Evolutionary conservation across 2,113 vertebrate genomes (phyloP), one percentile per base, ranked within the genome.

Genomic region (Myotis yumanensis): DNA sequence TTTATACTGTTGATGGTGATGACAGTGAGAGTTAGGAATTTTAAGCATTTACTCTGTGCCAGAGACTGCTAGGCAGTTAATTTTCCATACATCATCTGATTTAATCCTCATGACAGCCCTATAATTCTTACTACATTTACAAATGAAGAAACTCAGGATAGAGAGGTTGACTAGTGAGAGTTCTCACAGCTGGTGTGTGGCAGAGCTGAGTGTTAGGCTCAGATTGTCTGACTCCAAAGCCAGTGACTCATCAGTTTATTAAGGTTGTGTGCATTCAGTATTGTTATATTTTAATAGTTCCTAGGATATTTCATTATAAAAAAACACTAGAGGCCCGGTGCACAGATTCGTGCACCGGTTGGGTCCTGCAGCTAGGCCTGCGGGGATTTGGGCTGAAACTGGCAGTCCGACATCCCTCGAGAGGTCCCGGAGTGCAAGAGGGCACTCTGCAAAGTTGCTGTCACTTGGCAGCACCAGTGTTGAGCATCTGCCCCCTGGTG

Each of bases 211-310:
- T 57, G 57, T 89, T 59, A 90, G 40, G 71, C 43, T 22, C 57
- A 84, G n/a, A 51, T 48, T 69, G 23, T 93, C 59, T 84, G 12
- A 68, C 59, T 82, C 51, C 5, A 66, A 28, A 95, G 75, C 75
- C 3, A 17, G 40, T 89, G 80, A 76, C 66, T 94, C 11, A 23
- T 71, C 17, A 14, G 30, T 96, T 93, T 30, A 7, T 82, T 92
- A 80, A 91, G 85, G 72, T 86, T 77, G 20, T 82, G 62, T 86
- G 2, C 16, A 23, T 90, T 81, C 51, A 66, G 0, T 89, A 89
- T 91, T 90, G 40, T 52, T 91, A 43, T 4, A n/a, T 85, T 82
- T 85, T 79, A 89, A 48, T 57, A 77, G 43, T 90, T 72, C 18
- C 66, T 84, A 57, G 35, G 23, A 35, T 93, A 79, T 3, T n/a